Evolutionary conservation across 2,888 invertebrate species (phyloP).

Genomic region (Leucophenga montana): DNA sequence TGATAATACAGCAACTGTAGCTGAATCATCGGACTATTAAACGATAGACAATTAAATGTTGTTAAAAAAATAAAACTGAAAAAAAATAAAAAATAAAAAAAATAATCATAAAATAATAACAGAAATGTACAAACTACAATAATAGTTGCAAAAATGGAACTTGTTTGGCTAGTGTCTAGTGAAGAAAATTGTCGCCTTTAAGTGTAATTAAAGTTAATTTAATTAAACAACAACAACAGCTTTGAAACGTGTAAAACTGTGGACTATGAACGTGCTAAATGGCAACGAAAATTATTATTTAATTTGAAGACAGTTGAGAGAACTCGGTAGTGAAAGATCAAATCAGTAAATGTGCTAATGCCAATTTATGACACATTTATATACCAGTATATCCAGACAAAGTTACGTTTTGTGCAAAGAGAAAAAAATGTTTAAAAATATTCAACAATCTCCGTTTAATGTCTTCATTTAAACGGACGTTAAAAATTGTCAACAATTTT

Average conservation of each 20-base stretch:
- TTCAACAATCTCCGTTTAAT: constrained; percentile 39
- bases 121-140: too few species aligned
- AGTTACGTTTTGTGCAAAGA: constrained; percentile 38
- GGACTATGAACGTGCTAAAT: constrained; percentile 30
- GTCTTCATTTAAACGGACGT: constrained; percentile 60
- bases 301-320: not conserved
- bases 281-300: not conserved
- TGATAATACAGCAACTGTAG: too few species aligned
- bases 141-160: constrained; percentile 56
- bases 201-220: constrained; percentile 61
- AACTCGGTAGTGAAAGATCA: constrained; percentile 43
- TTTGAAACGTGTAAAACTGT: constrained; percentile 14
- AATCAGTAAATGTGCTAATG: constrained; percentile 37
- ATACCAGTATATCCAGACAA: constrained; percentile 52
- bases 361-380: constrained; percentile 56
- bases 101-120: too few species aligned
- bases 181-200: constrained; percentile 48
- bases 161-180: constrained; percentile 50
- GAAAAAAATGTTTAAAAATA: not conserved
- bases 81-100: too few species aligned
- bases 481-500: constrained; percentile 63
- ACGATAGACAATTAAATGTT: too few species aligned
- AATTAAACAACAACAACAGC: constrained; percentile 51
- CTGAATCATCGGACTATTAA: too few species aligned
- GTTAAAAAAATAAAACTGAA: too few species aligned